Evolutionary conservation across 2,888 invertebrate species (phyloP).

Genomic region (Callinectes sapidus): DNA sequence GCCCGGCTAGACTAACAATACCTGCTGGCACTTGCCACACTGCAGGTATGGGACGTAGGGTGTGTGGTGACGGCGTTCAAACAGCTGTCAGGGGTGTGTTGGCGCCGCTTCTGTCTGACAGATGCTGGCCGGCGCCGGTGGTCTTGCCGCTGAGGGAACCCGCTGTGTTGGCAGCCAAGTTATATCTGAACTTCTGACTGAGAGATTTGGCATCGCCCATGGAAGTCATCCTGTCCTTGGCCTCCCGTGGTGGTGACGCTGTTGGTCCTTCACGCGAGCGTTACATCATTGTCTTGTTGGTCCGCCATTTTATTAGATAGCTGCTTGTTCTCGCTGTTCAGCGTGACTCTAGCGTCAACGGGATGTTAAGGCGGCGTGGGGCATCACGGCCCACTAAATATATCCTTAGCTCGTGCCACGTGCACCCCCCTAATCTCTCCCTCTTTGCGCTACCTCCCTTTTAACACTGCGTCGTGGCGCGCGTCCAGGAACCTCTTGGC

Average conservation of each 20-base stretch:
- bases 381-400: constrained; percentile 23
- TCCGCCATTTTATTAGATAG: background rate
- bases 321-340: background rate
- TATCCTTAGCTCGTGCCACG: constrained; percentile 35
- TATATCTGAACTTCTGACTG: constrained; percentile 44
- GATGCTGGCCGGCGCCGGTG: constrained; percentile 9
- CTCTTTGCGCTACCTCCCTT: constrained; percentile 13
- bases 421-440: constrained; percentile 24
- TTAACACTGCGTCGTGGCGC: constrained; percentile 41
- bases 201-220: constrained; percentile 48
- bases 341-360: background rate
- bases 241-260: constrained; percentile 42
- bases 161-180: constrained; percentile 23
- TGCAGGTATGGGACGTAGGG: background rate
- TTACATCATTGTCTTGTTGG: constrained; percentile 41
- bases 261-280: constrained; percentile 17
- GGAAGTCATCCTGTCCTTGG: constrained; percentile 49
- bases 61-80: background rate
- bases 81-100: constrained; percentile 11
- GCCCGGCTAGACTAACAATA: background rate
- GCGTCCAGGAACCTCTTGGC: constrained; percentile 37
- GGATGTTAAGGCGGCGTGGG: background rate
- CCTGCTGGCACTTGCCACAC: background rate
- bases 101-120: background rate
- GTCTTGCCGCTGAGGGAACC: background rate